Conservation (phyloP, 2,113 vertebrate species). For the Myxocyprinus asiaticus region DNA sequence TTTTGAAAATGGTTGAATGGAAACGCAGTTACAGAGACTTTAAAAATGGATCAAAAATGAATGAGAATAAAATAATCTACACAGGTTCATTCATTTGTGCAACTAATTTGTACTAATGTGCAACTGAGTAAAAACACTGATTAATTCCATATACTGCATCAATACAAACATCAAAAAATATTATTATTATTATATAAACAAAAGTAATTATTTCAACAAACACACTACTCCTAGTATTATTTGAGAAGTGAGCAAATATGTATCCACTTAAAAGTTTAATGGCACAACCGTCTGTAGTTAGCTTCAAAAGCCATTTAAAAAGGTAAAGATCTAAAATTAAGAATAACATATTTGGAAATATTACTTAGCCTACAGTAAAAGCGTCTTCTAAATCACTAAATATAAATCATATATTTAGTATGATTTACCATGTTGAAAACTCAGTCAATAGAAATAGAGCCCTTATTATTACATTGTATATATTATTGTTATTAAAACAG, state of each 20-base stretch:
- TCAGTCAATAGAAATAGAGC: conserved; percentile 41
- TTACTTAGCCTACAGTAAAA: too few species aligned
- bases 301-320: background rate
- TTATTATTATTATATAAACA: conserved; percentile 43
- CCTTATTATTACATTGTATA: conserved; percentile 42
- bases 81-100: background rate
- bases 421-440: background rate
- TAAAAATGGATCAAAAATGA: too few species aligned
- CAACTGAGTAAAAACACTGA: conserved; percentile 12
- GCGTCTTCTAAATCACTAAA: too few species aligned
- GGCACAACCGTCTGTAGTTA: background rate
- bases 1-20: too few species aligned
- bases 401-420: too few species aligned
- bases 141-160: background rate
- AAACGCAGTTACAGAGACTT: background rate
- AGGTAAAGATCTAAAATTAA: background rate
- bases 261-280: background rate
- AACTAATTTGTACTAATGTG: too few species aligned
- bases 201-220: conserved; percentile 19
- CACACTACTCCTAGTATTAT: conserved; percentile 14
- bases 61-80: conserved; percentile 3
- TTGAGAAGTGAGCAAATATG: conserved; percentile 11
- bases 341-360: too few species aligned
- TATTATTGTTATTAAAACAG: conserved; percentile 15
- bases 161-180: conserved; percentile 23